A percentile compares a stretch with the other conserved stretches of the same genome.
These are phyloP conservation scores for Forpus xanthops DNA, from an alignment of 2,797 vertebrate genomes.

Conservation along the genomic window DNA sequence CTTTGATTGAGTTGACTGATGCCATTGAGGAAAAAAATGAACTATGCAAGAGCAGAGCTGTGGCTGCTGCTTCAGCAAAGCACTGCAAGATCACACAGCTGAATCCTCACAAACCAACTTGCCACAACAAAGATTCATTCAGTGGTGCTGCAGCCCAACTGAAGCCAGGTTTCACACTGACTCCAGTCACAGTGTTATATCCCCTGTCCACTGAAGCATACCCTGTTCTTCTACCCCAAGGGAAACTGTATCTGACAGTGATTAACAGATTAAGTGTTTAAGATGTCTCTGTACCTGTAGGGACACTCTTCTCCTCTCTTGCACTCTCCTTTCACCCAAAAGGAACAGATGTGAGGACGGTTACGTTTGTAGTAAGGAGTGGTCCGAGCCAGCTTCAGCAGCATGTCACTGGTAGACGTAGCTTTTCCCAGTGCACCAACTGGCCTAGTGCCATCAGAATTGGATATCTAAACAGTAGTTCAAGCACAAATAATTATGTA, in stretches of 20 bases:
- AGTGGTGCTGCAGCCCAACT: rapidly evolving
- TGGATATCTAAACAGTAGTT: constrained; percentile 83
- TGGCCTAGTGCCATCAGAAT: constrained; percentile 90
- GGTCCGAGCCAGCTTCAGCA: constrained; percentile 95
- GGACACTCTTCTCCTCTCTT: constrained; percentile 98
- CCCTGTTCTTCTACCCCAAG: too few relatives aligned
- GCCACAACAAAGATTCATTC: neutral
- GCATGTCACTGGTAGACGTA: constrained; percentile 94
- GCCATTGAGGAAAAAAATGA: neutral
- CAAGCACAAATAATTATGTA: neutral
- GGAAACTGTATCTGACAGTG: rapidly evolving
- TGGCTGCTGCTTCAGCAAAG: neutral
- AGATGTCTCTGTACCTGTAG: constrained; percentile 83
- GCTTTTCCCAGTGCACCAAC: constrained; percentile 94
- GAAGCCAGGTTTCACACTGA: neutral
- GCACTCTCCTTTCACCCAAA: constrained; percentile 99
- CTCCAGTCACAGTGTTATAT: rapidly evolving
- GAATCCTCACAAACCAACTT: neutral
- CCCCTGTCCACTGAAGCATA: neutral
- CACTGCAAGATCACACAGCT: neutral
- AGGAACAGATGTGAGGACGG: constrained; percentile 97
- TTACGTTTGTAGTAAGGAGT: constrained; percentile 99
- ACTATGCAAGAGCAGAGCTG: neutral
- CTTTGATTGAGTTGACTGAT: neutral
- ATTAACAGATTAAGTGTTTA: neutral